Evolutionary conservation across 2,113 vertebrate species (phyloP).

Genomic region (Arothron firmamentum): DNA sequence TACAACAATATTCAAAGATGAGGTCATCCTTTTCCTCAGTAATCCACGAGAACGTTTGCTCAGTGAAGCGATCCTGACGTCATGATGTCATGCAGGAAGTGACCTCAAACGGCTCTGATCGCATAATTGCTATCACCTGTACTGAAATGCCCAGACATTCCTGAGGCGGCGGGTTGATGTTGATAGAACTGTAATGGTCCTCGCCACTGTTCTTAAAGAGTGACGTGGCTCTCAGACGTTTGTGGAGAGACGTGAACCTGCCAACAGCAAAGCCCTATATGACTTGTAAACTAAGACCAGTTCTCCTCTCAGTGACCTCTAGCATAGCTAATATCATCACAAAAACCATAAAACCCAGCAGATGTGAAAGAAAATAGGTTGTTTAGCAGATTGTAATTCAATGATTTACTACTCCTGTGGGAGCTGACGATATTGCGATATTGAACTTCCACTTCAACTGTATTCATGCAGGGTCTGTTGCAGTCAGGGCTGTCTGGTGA

Average conservation of each 20-base stretch:
- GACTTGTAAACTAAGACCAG: too few species aligned
- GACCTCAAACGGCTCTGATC: constrained; percentile 48
- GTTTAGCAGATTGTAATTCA: too few species aligned
- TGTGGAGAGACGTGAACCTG: constrained; percentile 25
- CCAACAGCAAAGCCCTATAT: not conserved
- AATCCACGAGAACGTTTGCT: constrained; percentile 39
- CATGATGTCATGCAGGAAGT: constrained; percentile 47
- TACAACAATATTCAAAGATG: constrained; percentile 48
- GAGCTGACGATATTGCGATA: too few species aligned
- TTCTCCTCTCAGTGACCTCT: too few species aligned
- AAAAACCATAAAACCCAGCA: too few species aligned
- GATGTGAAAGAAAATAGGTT: too few species aligned
- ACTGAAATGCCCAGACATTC: constrained; percentile 36
- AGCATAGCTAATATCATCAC: too few species aligned
- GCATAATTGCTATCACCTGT: constrained; percentile 62
- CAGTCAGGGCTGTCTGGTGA: too few species aligned
- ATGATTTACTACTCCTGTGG: too few species aligned
- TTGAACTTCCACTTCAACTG: too few species aligned
- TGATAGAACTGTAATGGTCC: constrained; percentile 17
- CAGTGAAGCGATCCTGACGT: constrained; percentile 29
- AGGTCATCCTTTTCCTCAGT: constrained; percentile 43
- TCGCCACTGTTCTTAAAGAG: constrained; percentile 20
- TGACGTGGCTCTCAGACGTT: constrained; percentile 1
- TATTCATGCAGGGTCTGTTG: too few species aligned
- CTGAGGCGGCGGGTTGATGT: constrained; percentile 14